Evolutionary conservation across 2,888 invertebrate genomes (phyloP).

Genomic region (Cantharis nigra): DNA sequence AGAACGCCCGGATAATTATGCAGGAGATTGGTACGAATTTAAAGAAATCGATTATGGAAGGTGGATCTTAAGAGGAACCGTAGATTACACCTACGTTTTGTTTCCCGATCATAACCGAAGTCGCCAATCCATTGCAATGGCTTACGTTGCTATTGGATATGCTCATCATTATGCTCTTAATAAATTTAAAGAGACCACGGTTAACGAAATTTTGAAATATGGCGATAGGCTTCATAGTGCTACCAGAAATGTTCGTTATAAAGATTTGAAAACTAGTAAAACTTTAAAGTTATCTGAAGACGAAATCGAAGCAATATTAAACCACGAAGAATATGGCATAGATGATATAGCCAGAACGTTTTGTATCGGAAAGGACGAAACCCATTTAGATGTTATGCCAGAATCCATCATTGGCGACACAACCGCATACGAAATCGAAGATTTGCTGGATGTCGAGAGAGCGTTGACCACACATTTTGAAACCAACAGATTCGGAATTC

Average conservation of each 20-base stretch:
- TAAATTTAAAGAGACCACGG: conserved; percentile 61
- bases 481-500: conserved; percentile 47
- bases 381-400: conserved; percentile 46
- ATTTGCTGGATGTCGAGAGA: conserved; percentile 46
- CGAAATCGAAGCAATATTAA: conserved; percentile 44
- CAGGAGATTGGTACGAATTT: conserved; percentile 51
- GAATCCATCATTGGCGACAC: conserved; percentile 50
- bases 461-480: conserved; percentile 53
- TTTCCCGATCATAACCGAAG: conserved; percentile 50
- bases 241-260: conserved; percentile 48
- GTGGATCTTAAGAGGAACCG: conserved; percentile 52
- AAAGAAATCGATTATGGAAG: conserved; percentile 49
- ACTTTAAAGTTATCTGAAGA: conserved; percentile 37
- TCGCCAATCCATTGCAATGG: conserved; percentile 61
- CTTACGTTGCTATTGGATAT: conserved; percentile 64
- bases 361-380: conserved; percentile 50
- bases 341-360: conserved; percentile 46
- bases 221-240: conserved; percentile 65
- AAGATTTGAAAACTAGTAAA: conserved; percentile 35
- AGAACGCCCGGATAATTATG: conserved; percentile 36
- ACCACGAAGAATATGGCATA: conserved; percentile 41
- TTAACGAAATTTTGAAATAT: conserved; percentile 66
- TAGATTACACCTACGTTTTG: conserved; percentile 41
- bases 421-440: conserved; percentile 41
- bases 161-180: conserved; percentile 61